Base-by-base conservation (phyloP, 1,140 invertebrate species). In the Mesaphorura yosii region DNA sequence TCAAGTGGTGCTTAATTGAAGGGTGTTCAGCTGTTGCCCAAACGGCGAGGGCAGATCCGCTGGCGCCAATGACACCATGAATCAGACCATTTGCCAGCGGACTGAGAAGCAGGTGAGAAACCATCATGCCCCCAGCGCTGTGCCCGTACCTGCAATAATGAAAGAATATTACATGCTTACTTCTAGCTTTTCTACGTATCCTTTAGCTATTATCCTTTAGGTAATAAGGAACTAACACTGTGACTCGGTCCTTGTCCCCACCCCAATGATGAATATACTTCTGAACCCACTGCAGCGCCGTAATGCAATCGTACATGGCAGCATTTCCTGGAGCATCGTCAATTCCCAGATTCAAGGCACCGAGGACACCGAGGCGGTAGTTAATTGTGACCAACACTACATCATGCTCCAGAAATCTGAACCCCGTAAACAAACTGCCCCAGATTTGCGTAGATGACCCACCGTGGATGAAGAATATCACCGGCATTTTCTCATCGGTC, bases 241-340 rank as follows among this genome's bases (percentile, higher is more conserved):
- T 58, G 1, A 58, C 48, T 4, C 17, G 14, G 23, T 53, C 38
- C 10, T 26, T 15, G 17, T 58, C 51, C 2, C 56, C 56, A 20
- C 51, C 51, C 10, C 47, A 58, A 45, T 45, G 19, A 3, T 46
- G 20, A 28, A 58, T 58, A 29, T 53, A 53, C 31, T 44, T 40
- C 25, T 58, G 38, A 28, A 58, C 51, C 56, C 56, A 58, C 17
- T 39, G 3, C 3, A 58, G 29, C 2, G 56, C 56, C 3, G 47
- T 49, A 17, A 58, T 42, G 20, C 27, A 22, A 23, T 58, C 56
- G 41, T 58, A 58, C 37, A 58, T 47, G 1, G 31, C 40, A 29
- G 46, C 56, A 51, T 58, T 58, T 54, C 56, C 56, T 1, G 56
- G 56, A 17, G 56, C 56, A n/a, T 53, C 48, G 34, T 58, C 56